Evolutionary conservation across 1,140 invertebrate species (phyloP).

Genomic region (Chionoecetes opilio): DNA sequence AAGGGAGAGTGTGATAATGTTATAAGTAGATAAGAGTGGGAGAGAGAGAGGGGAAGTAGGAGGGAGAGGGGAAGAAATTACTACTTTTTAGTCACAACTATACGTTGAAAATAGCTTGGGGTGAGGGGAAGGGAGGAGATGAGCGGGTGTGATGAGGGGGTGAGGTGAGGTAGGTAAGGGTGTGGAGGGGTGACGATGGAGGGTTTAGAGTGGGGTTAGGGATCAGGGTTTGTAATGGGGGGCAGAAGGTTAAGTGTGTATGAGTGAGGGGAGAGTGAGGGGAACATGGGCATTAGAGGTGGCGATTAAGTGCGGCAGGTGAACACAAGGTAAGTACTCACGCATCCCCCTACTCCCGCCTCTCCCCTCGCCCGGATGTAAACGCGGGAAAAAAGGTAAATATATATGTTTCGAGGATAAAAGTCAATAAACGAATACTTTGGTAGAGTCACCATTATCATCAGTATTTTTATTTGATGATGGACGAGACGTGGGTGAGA

Average conservation of each 20-base stretch:
- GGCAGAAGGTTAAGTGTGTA: too few species aligned
- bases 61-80: constrained; percentile 1
- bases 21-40: not conserved
- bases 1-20: too few species aligned
- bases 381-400: not conserved
- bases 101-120: constrained; percentile 7
- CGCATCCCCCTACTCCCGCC: too few species aligned
- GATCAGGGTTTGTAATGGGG: not conserved
- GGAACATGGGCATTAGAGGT: not conserved
- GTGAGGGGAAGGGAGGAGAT: not conserved
- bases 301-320: constrained; percentile 34
- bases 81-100: not conserved
- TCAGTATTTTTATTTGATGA: too few species aligned
- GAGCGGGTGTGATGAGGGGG: not conserved
- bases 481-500: too few species aligned
- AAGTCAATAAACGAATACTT: too few species aligned
- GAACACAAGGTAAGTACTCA: not conserved
- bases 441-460: too few species aligned
- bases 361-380: too few species aligned
- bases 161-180: not conserved
- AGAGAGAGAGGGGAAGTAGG: not conserved
- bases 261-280: not conserved
- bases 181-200: not conserved
- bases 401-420: not conserved
- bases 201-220: not conserved